Conservation (phyloP, 2,888 invertebrate genomes). For the Amphipoea lucens region DNA sequence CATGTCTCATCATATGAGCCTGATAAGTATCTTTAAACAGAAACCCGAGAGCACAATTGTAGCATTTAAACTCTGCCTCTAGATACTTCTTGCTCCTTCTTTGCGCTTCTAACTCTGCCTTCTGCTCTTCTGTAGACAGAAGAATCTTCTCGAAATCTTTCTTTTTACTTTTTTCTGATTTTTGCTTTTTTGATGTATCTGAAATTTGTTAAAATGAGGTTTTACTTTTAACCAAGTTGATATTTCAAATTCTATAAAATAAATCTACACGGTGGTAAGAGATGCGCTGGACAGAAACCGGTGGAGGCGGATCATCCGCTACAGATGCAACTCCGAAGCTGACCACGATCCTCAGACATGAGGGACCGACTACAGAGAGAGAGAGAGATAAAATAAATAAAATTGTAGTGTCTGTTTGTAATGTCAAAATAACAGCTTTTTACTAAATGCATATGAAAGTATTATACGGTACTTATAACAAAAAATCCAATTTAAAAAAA, state of each 20-base stretch:
- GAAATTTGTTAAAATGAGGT: conserved; percentile 3
- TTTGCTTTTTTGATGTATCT: conserved; percentile 59
- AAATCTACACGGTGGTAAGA: background rate
- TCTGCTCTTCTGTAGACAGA: conserved; percentile 83
- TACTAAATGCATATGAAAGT: background rate
- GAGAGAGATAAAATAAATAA: background rate
- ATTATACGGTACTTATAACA: no score
- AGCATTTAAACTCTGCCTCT: conserved; percentile 84
- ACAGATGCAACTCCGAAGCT: no score
- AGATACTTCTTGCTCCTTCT: conserved; percentile 83
- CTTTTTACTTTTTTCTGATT: conserved; percentile 65
- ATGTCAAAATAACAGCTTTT: background rate
- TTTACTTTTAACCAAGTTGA: background rate
- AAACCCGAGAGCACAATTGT: conserved; percentile 82
- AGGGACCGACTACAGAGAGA: no score
- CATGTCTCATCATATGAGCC: conserved; percentile 88
- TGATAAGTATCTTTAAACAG: conserved; percentile 86
- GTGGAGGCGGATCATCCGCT: no score
- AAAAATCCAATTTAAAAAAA: background rate
- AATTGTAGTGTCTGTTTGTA: background rate
- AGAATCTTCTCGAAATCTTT: conserved; percentile 76
- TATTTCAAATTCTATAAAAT: background rate
- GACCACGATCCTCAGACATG: no score
- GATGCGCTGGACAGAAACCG: no score
- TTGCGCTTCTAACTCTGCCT: conserved; percentile 78